Evolutionary conservation across 2,888 invertebrate genomes (phyloP).

Genomic region (Sinohyriopsis cumingii): DNA sequence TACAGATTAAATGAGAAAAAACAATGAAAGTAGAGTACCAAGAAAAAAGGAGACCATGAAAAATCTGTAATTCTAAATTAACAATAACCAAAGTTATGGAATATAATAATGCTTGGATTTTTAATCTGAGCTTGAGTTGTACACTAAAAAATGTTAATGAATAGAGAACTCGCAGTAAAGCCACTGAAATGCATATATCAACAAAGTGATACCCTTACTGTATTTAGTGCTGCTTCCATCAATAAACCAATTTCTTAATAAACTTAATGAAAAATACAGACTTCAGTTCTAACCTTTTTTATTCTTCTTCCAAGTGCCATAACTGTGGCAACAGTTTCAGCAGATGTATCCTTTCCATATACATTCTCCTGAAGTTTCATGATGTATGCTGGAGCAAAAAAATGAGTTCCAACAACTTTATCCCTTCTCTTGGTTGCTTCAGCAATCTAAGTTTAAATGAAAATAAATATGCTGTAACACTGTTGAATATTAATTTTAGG

Average conservation of each 20-base stretch:
- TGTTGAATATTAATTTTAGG: not conserved
- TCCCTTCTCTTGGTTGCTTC: slow-evolving; percentile 62
- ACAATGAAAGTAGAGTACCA: no score
- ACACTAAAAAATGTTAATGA: no score
- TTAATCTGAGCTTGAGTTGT: no score
- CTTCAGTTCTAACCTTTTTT: slow-evolving; percentile 60
- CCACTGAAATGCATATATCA: no score
- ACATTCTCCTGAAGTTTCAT: slow-evolving; percentile 70
- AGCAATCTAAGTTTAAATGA: slow-evolving; percentile 57
- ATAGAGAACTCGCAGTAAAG: no score
- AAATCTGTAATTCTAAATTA: no score
- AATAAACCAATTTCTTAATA: not conserved
- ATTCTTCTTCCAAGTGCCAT: slow-evolving; percentile 67
- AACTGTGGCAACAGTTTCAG: slow-evolving; percentile 70
- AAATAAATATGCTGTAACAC: slow-evolving; percentile 10
- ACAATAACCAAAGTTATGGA: no score
- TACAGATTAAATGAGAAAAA: no score
- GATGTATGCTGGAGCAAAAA: slow-evolving; percentile 71
- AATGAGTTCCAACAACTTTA: slow-evolving; percentile 71
- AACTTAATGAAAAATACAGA: not conserved
- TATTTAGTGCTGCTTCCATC: no score
- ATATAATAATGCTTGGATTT: no score
- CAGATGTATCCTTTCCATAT: slow-evolving; percentile 66
- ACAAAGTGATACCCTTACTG: no score
- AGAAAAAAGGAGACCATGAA: no score